Conservation (phyloP, 2,888 invertebrate species). For the Drosophila anomalata region DNA sequence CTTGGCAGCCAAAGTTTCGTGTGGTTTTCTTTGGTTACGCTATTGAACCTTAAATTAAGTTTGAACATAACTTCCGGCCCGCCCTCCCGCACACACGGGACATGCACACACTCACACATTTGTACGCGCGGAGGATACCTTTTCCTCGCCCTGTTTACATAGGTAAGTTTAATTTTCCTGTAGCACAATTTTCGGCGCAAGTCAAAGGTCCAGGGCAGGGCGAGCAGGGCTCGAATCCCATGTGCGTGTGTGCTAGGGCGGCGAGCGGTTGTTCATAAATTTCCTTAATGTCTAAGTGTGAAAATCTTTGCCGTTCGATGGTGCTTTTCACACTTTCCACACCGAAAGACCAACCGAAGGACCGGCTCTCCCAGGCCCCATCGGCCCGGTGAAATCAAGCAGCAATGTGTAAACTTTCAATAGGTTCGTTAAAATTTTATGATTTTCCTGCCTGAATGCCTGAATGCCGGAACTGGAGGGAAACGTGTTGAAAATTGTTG, state of each 20-base stretch:
- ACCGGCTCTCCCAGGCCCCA: constrained; percentile 42
- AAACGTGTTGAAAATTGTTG: constrained; percentile 77
- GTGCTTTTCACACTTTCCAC: constrained; percentile 79
- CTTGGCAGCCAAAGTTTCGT: constrained; percentile 71
- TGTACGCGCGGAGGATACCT: constrained; percentile 37
- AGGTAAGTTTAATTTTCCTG: constrained; percentile 81
- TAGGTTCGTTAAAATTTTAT: constrained; percentile 81
- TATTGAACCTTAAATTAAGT: constrained; percentile 83
- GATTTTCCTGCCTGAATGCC: constrained; percentile 64
- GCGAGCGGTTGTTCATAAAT: constrained; percentile 67
- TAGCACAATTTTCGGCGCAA: constrained; percentile 71
- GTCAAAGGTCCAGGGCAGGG: constrained; percentile 36
- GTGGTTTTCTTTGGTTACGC: constrained; percentile 80
- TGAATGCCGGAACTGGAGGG: constrained; percentile 44
- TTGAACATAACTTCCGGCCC: constrained; percentile 79
- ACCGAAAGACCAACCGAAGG: constrained; percentile 5
- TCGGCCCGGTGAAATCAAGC: constrained; percentile 68
- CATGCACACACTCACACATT: constrained; percentile 9
- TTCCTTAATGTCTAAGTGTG: constrained; percentile 80
- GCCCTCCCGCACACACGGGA: constrained; percentile 1
- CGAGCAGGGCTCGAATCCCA: constrained; percentile 41
- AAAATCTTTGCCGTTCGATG: constrained; percentile 83
- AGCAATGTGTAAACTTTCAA: constrained; percentile 81
- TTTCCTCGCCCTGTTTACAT: constrained; percentile 76
- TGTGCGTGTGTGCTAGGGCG: constrained; percentile 49